A percentile compares a stretch with the other conserved stretches of the same genome.
Conservation (phyloP, 2,888 invertebrate species). For the Alloscopus bannaensis region DNA sequence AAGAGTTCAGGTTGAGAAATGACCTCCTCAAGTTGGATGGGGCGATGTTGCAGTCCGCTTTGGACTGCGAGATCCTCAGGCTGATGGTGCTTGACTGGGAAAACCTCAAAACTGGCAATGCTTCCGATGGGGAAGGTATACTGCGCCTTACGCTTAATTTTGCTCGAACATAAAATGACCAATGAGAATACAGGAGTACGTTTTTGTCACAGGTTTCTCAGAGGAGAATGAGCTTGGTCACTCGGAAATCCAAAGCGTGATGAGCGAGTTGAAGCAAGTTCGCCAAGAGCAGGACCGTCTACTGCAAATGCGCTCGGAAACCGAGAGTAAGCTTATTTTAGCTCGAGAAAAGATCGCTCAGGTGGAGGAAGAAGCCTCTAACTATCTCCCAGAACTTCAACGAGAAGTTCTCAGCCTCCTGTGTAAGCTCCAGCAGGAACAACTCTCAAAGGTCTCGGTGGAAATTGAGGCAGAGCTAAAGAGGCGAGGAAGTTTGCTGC, state of each 20-base stretch:
- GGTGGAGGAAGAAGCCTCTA: slow-evolving; percentile 81
- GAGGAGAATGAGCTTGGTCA: slow-evolving; percentile 67
- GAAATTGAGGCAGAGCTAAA: slow-evolving; percentile 92
- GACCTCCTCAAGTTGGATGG: slow-evolving; percentile 92
- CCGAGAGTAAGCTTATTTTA: slow-evolving; percentile 88
- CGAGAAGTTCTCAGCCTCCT: slow-evolving; percentile 90
- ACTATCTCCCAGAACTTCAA: slow-evolving; percentile 84
- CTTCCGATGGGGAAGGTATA: slow-evolving; percentile 85
- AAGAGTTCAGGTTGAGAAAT: slow-evolving; percentile 90
- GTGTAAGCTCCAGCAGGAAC: slow-evolving; percentile 93
- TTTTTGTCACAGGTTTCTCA: slow-evolving; percentile 34
- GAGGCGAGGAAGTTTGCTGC: slow-evolving; percentile 87
- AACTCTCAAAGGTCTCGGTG: slow-evolving; percentile 88
- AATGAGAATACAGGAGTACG: not conserved
- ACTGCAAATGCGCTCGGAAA: slow-evolving; percentile 84
- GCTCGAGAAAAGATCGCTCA: slow-evolving; percentile 86
- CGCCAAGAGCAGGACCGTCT: slow-evolving; percentile 87
- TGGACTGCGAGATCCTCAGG: slow-evolving; percentile 92
- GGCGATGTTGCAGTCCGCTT: slow-evolving; percentile 88
- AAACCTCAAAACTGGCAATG: slow-evolving; percentile 75
- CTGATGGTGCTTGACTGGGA: slow-evolving; percentile 90
- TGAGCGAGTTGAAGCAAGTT: slow-evolving; percentile 71
- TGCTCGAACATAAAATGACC: not conserved
- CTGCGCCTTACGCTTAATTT: slow-evolving; percentile 54
- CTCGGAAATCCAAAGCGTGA: slow-evolving; percentile 69